phyloP scores from a whole-genome alignment of 2,888 invertebrate genomes.

The Cenopis cana region DNA sequence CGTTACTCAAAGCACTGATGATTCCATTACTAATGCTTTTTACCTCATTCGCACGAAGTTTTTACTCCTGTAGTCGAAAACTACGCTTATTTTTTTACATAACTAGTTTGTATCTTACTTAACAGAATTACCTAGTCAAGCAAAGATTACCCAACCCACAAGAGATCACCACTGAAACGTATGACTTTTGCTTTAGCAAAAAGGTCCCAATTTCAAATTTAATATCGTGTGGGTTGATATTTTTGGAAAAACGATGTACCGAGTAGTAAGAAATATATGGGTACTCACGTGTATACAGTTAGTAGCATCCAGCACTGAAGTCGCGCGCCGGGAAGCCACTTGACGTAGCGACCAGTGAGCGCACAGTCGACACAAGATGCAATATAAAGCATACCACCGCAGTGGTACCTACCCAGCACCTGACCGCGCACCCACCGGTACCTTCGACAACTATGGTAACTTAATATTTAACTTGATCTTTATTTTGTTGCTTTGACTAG shows the following conservation, averaged over 20 bases:
- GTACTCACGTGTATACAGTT: constrained; percentile 88
- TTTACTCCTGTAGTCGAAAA: background rate
- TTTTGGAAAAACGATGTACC: too few species aligned
- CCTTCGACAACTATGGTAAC: constrained; percentile 71
- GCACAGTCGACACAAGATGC: constrained; percentile 85
- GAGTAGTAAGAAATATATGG: constrained; percentile 46
- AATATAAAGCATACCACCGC: constrained; percentile 84
- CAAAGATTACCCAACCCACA: too few species aligned
- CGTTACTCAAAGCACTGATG: background rate
- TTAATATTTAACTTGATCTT: constrained; percentile 65
- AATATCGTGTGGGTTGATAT: too few species aligned
- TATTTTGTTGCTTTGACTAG: constrained; percentile 74
- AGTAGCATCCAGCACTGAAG: constrained; percentile 88
- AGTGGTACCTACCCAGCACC: constrained; percentile 71
- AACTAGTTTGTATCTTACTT: too few species aligned
- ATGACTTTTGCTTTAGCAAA: too few species aligned
- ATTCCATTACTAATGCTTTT: background rate
- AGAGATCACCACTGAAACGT: too few species aligned
- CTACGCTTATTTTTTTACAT: background rate
- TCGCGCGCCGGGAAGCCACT: constrained; percentile 86
- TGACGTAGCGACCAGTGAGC: constrained; percentile 86
- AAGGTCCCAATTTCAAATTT: too few species aligned
- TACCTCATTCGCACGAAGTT: background rate
- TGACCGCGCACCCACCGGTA: constrained; percentile 55
- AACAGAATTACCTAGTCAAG: too few species aligned